phyloP scores from a whole-genome alignment of 2,797 vertebrate species.

The Selene dorsalis region DNA sequence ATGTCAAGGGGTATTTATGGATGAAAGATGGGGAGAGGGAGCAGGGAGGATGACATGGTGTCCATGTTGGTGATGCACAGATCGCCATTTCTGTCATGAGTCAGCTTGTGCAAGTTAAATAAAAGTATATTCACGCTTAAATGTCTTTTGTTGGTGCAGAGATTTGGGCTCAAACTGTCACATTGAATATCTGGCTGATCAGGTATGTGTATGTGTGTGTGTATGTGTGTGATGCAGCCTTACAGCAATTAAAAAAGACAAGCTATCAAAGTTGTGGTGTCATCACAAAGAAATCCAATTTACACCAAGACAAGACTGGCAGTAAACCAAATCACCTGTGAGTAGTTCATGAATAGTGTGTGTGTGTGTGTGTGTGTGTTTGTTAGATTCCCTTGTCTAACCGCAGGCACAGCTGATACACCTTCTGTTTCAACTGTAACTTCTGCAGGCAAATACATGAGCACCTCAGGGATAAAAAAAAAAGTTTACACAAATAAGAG shows the following conservation, averaged over 20 bases:
- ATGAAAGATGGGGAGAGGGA: conserved; percentile 71
- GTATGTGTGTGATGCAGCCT: conserved; percentile 15
- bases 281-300: conserved; percentile 39
- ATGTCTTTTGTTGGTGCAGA: conserved; percentile 6
- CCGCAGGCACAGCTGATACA: conserved; percentile 7
- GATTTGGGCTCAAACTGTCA: too few species aligned
- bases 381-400: neutral
- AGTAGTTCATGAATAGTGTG: conserved; percentile 19
- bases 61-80: conserved; percentile 36
- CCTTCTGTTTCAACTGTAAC: conserved; percentile 41
- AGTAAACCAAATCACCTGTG: conserved; percentile 39
- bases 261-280: conserved; percentile 11
- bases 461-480: conserved; percentile 27
- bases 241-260: conserved; percentile 23
- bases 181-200: conserved; percentile 20
- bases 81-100: conserved; percentile 15
- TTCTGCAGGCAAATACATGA: conserved; percentile 40
- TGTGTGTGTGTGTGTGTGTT: conserved; percentile 6
- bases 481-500: conserved; percentile 42
- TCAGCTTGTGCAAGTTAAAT: conserved; percentile 8
- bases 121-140: neutral
- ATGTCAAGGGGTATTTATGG: conserved; percentile 84
- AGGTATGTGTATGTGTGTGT: neutral
- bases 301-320: conserved; percentile 19
- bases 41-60: conserved; percentile 36